Evolutionary conservation across 2,888 invertebrate species (phyloP), one percentile per base, ranked within the genome.

Genomic region (Oscheius sp.): DNA sequence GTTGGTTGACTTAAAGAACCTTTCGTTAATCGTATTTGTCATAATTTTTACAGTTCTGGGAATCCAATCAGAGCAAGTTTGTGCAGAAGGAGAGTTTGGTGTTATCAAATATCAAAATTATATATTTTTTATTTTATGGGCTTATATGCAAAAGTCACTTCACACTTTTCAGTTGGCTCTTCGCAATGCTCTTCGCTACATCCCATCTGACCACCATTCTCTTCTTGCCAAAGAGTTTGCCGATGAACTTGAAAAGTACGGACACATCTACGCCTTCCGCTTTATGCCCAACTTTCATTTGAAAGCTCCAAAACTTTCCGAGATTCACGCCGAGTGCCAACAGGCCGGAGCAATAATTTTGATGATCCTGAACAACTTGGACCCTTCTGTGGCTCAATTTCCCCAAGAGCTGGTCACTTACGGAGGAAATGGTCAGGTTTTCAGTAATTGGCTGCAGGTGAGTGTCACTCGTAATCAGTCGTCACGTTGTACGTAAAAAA

Each of bases 331-430:
- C 1, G 79, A 81, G n/a, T 80, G 80, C 37, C 76, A 80, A 48
- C 86, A 88, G 74, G 92, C 91, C 0, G 92, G 91, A 0, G 92
- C 92, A 50, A 91, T 93, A 42, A 92, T 92, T 90, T 91, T 92
- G 70, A 93, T 93, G 92, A 92, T 93, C 76, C 91, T 92, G 90
- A 93, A 93, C 87, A 93, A 93, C 86, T 89, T 93, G 82, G 92
- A 93, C 86, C 91, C 91, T 1, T 85, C 87, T 33, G 92, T 92
- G n/a, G 92, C 92, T 2, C 78, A 81, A 87, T 93, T 92, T 86
- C 92, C 92, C 2, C 91, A 93, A 70, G 92, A 92, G 84, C 88
- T 92, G 42, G 92, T 93, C 42, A 93, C 92, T 1, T 93, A 93
- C 85, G 93, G 93, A 1, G 92, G 92, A 9, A 93, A 93, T 86